Percentiles rank a stretch among this genome's conserved stretches.
Evolutionary conservation across 2,113 vertebrate species (phyloP).

Genomic region (Mesoclemmys tuberculata): DNA sequence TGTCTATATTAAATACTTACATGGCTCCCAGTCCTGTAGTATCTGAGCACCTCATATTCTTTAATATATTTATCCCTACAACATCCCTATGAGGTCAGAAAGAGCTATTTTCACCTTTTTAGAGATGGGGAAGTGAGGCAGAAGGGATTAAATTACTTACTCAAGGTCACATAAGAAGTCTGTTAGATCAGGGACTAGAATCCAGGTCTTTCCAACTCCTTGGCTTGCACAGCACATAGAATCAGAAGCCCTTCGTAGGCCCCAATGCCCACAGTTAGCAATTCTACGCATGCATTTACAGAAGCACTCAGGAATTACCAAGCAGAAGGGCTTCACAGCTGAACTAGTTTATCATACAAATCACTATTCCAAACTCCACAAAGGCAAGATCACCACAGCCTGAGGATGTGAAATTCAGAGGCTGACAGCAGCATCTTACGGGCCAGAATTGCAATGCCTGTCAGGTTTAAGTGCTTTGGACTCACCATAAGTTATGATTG

Average conservation of each 20-base stretch:
- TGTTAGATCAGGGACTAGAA: not conserved
- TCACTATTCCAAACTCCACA: not conserved
- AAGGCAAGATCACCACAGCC: not conserved
- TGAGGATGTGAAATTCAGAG: not conserved
- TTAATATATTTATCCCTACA: not conserved
- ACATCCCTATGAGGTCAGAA: not conserved
- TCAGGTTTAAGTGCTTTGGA: not conserved
- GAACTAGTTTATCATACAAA: not conserved
- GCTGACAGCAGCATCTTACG: not conserved
- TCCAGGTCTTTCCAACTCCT: not conserved
- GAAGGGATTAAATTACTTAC: accelerated
- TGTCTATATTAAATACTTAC: not conserved
- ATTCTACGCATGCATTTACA: not conserved
- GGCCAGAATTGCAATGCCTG: not conserved
- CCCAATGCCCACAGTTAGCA: not conserved
- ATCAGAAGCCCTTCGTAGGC: not conserved
- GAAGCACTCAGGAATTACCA: not conserved
- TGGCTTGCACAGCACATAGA: not conserved
- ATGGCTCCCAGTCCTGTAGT: not conserved
- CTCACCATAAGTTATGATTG: accelerated
- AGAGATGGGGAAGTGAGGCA: not conserved
- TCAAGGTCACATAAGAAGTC: not conserved
- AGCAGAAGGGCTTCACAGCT: not conserved
- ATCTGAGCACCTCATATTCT: not conserved
- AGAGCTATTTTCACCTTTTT: not conserved